Conservation (phyloP, 37 sponge, comb jelly and placozoan genomes). For the Spongilla lacustris region DNA sequence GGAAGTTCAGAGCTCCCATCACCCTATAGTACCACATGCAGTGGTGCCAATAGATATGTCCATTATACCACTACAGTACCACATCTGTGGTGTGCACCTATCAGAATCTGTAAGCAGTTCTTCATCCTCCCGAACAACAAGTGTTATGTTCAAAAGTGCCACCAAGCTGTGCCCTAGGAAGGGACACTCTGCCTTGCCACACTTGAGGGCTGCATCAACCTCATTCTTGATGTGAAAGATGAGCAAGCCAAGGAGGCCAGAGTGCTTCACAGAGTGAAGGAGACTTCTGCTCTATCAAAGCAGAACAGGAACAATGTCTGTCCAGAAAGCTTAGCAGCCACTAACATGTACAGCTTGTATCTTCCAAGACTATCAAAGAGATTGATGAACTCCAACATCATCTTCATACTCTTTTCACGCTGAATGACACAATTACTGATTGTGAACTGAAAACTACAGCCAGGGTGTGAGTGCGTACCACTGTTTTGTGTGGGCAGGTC, state of each 20-base stretch:
- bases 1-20: conserved; percentile 70
- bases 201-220: conserved; percentile 49
- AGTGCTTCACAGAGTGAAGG: conserved; percentile 34
- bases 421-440: conserved; percentile 9
- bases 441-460: neutral
- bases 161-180: conserved; percentile 51
- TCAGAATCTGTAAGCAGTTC: conserved; percentile 60
- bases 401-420: conserved; percentile 43
- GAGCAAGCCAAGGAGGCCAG: conserved; percentile 68
- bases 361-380: conserved; percentile 26
- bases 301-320: too few species aligned
- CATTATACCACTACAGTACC: too few species aligned
- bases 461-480: conserved; percentile 7
- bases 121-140: conserved; percentile 7
- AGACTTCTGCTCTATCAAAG: neutral
- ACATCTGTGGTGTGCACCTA: conserved; percentile 26
- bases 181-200: conserved; percentile 12
- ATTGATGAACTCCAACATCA: conserved; percentile 12
- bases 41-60: neutral
- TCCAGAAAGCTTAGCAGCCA: neutral
- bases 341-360: conserved; percentile 30
- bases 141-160: conserved; percentile 10
- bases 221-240: conserved; percentile 72
- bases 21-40: conserved; percentile 19
- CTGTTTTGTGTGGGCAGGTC: conserved; percentile 14